These are phyloP conservation scores for Pangasianodon gigas DNA, from an alignment of 2,113 vertebrate species.

Conservation along the genomic window DNA sequence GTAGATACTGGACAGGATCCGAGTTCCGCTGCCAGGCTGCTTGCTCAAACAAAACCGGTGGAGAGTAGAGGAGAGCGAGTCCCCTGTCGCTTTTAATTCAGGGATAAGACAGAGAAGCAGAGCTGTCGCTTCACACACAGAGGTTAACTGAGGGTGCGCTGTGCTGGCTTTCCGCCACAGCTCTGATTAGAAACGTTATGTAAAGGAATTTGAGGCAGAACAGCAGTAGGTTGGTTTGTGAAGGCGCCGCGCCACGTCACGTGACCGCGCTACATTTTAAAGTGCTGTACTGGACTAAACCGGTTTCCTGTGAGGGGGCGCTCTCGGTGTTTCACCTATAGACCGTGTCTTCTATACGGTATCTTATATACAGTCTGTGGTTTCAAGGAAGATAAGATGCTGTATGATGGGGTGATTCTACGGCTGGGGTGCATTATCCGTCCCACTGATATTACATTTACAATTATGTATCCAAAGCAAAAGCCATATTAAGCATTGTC, in stretches of 20 bases:
- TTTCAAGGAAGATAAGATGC: not conserved
- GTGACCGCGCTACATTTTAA: conserved; percentile 48
- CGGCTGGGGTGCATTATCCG: not conserved
- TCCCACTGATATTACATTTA: not conserved
- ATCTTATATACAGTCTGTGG: too few species aligned
- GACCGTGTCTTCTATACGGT: not conserved
- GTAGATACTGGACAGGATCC: conserved; percentile 31
- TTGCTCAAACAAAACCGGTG: conserved; percentile 16
- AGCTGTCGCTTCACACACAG: conserved; percentile 12
- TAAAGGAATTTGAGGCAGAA: conserved; percentile 55
- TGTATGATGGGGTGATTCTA: not conserved
- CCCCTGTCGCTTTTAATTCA: conserved; percentile 14
- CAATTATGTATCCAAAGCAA: not conserved
- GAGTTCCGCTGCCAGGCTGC: conserved; percentile 4
- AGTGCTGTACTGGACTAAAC: not conserved
- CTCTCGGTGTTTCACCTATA: not conserved
- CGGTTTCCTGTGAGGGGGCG: not conserved
- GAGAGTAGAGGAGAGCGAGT: not conserved
- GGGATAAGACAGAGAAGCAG: not conserved
- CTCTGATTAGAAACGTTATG: conserved; percentile 59
- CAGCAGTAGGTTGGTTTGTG: conserved; percentile 61
- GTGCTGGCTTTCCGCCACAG: conserved; percentile 40
- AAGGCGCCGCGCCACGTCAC: conserved; percentile 55
- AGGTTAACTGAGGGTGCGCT: conserved; percentile 53
- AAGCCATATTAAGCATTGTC: not conserved